phyloP scores from a whole-genome alignment of 92 coral and sea anemone genomes.

The Paramuricea clavata region DNA sequence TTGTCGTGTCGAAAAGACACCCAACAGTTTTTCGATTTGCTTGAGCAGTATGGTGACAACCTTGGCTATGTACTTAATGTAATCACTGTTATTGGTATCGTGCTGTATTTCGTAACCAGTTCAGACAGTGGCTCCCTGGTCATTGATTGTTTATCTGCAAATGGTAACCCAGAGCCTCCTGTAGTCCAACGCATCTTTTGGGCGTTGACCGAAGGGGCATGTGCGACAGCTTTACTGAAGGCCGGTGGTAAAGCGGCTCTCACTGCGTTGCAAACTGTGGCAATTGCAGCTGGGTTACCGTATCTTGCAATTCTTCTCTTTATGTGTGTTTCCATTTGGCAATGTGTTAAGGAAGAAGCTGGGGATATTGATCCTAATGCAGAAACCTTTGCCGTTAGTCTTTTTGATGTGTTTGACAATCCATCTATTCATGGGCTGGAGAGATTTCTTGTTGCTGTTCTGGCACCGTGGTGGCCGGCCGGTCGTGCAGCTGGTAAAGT shows the following conservation, averaged over 20 bases:
- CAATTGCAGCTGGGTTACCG: slow-evolving; percentile 79
- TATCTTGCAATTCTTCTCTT: slow-evolving; percentile 75
- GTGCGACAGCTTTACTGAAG: slow-evolving; percentile 85
- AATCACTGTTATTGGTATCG: slow-evolving; percentile 55
- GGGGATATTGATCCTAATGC: slow-evolving; percentile 80
- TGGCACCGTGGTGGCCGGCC: slow-evolving; percentile 76
- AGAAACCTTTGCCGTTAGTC: slow-evolving; percentile 60
- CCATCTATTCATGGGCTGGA: slow-evolving; percentile 52
- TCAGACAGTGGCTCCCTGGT: slow-evolving; percentile 74
- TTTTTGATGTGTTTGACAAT: slow-evolving; percentile 73
- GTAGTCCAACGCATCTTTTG: slow-evolving; percentile 63
- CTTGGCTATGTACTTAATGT: slow-evolving; percentile 49
- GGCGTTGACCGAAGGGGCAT: slow-evolving; percentile 77
- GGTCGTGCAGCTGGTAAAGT: slow-evolving; percentile 77
- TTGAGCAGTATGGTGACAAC: slow-evolving; percentile 79
- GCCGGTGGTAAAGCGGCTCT: slow-evolving; percentile 76
- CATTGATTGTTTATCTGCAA: slow-evolving; percentile 69
- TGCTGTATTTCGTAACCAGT: slow-evolving; percentile 71
- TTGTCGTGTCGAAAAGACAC: slow-evolving; percentile 78
- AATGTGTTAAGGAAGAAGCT: slow-evolving; percentile 75
- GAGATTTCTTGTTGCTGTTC: slow-evolving; percentile 60
- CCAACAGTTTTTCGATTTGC: slow-evolving; percentile 83
- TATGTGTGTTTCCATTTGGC: slow-evolving; percentile 82
- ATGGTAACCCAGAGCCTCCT: slow-evolving; percentile 69
- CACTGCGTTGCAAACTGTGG: slow-evolving; percentile 77